A percentile compares a stretch with the other conserved stretches of the same genome.
Conservation (phyloP, 2,113 vertebrate species). For the Chiloscyllium plagiosum region DNA sequence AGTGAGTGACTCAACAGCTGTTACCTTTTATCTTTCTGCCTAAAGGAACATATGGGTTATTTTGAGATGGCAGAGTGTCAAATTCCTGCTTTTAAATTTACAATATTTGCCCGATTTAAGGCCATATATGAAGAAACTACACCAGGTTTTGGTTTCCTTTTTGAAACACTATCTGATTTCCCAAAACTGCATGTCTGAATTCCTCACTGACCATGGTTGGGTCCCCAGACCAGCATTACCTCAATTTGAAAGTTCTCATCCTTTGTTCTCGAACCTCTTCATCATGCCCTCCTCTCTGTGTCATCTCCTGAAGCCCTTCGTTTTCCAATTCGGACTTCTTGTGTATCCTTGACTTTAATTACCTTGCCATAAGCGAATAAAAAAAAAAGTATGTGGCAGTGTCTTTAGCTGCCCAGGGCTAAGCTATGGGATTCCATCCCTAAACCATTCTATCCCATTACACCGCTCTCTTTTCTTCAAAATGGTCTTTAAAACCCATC, state of each 20-base stretch:
- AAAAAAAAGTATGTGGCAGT: too few species aligned
- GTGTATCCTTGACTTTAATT: too few species aligned
- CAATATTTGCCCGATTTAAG: not conserved
- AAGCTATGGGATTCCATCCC: too few species aligned
- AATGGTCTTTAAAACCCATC: too few species aligned
- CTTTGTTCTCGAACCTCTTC: not conserved
- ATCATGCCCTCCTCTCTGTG: not conserved
- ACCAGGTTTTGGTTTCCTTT: not conserved
- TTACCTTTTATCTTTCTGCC: not conserved
- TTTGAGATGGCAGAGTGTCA: not conserved
- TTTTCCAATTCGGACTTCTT: too few species aligned
- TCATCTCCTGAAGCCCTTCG: too few species aligned
- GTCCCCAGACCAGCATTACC: too few species aligned
- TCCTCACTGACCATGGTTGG: too few species aligned
- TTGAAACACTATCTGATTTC: not conserved
- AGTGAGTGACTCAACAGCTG: not conserved
- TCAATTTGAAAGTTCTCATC: not conserved
- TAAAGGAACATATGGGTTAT: not conserved
- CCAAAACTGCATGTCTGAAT: not conserved
- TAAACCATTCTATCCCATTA: too few species aligned
- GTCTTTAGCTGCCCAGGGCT: too few species aligned
- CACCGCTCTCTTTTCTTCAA: too few species aligned
- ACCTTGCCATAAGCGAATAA: too few species aligned
- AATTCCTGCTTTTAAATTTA: not conserved
- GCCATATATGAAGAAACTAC: not conserved